These are phyloP conservation scores for Polypterus bichir DNA, from an alignment of 2,113 vertebrate species.

Conservation along the genomic window DNA sequence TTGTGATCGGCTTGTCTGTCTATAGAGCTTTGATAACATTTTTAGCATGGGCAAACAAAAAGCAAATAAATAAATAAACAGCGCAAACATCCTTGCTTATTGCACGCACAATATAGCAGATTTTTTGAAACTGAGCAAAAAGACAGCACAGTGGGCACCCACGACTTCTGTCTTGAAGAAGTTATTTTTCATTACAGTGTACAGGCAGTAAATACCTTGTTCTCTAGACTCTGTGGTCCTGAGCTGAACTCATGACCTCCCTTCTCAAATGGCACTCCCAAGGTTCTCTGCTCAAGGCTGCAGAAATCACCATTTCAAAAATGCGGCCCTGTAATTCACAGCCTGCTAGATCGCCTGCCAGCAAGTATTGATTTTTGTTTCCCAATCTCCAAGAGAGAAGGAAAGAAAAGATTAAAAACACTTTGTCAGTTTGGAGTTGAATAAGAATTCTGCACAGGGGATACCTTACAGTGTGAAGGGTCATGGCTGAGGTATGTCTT, in stretches of 20 bases:
- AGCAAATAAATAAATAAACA: too few relatives aligned
- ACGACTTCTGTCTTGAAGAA: slow-evolving; percentile 18
- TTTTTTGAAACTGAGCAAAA: not conserved
- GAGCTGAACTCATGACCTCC: slow-evolving; percentile 47
- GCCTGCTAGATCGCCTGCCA: slow-evolving; percentile 93
- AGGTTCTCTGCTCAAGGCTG: slow-evolving; percentile 49
- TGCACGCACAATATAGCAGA: too few relatives aligned
- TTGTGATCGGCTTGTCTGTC: too few relatives aligned
- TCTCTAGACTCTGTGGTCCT: slow-evolving; percentile 33
- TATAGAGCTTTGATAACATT: too few relatives aligned
- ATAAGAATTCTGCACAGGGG: slow-evolving; percentile 84
- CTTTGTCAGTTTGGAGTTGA: slow-evolving; percentile 97
- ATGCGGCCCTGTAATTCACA: slow-evolving; percentile 52
- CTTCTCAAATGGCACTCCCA: slow-evolving; percentile 39
- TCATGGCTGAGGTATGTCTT: slow-evolving; percentile 35
- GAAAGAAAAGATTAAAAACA: slow-evolving; percentile 99
- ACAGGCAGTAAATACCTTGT: slow-evolving; percentile 50
- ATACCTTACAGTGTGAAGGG: slow-evolving; percentile 46
- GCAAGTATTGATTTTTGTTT: slow-evolving; percentile 95
- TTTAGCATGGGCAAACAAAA: too few relatives aligned
- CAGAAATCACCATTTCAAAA: slow-evolving; percentile 26
- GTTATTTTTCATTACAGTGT: slow-evolving; percentile 46
- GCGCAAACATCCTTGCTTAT: too few relatives aligned
- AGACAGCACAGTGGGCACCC: not conserved
- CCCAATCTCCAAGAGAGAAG: slow-evolving; percentile 94